Conservation (phyloP, 2,797 vertebrate species). For the Microchirus variegatus region DNA sequence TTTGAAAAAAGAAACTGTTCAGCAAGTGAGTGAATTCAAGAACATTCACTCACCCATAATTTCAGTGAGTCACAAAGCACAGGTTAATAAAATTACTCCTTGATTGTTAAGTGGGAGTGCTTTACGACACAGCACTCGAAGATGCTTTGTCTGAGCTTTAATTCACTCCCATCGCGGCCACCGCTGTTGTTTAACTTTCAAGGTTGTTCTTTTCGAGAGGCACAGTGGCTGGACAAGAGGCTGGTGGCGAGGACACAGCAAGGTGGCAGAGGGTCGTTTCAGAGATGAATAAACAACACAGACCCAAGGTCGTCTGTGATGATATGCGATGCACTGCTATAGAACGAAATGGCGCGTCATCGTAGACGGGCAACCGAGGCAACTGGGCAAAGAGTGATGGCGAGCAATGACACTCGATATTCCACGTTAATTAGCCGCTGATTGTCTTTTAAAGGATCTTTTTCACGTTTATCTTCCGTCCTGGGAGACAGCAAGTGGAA, state of each 20-base stretch:
- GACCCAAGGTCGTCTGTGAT: constrained; percentile 59
- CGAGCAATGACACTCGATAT: constrained; percentile 65
- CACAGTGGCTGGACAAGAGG: constrained; percentile 39
- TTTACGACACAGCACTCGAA: constrained; percentile 23
- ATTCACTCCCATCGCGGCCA: constrained; percentile 22
- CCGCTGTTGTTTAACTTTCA: constrained; percentile 61
- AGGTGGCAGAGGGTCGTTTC: constrained; percentile 54
- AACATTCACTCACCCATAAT: constrained; percentile 7
- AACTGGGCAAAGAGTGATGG: constrained; percentile 39
- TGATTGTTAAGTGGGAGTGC: constrained; percentile 9
- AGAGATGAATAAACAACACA: constrained; percentile 71
- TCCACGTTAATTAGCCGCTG: constrained; percentile 47
- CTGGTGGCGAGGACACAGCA: constrained; percentile 32
- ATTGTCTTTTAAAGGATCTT: constrained; percentile 53
- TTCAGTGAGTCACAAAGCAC: constrained; percentile 16
- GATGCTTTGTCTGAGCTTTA: constrained; percentile 26
- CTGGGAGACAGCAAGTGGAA: constrained; percentile 18
- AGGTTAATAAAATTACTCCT: constrained; percentile 36
- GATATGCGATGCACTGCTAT: constrained; percentile 55
- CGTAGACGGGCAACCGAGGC: constrained; percentile 47
- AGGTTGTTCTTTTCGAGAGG: constrained; percentile 50
- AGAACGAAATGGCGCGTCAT: constrained; percentile 38
- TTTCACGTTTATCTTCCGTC: constrained; percentile 51
- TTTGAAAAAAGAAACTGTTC: constrained; percentile 3
- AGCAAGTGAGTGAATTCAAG: neutral